Conservation (phyloP, 2,797 vertebrate species). For the Rhyacichthys aspro region DNA sequence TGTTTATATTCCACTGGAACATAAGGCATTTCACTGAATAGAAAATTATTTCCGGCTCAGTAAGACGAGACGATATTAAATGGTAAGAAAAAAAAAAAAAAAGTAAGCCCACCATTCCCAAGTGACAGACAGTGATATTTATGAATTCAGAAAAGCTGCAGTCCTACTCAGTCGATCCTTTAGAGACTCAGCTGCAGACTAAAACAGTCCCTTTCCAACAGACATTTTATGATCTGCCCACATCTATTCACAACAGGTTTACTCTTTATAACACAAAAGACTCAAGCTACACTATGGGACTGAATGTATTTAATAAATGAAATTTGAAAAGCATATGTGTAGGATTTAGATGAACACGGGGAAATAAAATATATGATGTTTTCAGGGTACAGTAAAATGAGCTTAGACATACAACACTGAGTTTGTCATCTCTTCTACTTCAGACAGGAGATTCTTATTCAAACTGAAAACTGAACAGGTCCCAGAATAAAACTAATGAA, state of each 20-base stretch:
- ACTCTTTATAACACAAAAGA: not conserved
- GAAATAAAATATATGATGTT: too few relatives aligned
- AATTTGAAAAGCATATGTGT: too few relatives aligned
- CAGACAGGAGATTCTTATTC: too few relatives aligned
- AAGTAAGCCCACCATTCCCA: constrained; percentile 3
- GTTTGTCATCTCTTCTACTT: too few relatives aligned
- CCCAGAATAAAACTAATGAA: too few relatives aligned
- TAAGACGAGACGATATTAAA: constrained; percentile 9
- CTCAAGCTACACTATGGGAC: too few relatives aligned
- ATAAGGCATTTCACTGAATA: constrained; percentile 17
- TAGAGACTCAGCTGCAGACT: not conserved
- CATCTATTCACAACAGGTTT: not conserved
- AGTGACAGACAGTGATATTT: constrained; percentile 15
- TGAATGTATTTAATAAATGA: not conserved
- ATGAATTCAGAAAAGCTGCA: constrained; percentile 6
- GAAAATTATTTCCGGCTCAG: constrained; percentile 22
- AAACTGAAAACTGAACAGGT: too few relatives aligned
- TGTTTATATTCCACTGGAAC: constrained; percentile 17
- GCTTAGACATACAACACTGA: too few relatives aligned
- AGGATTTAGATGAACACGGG: too few relatives aligned
- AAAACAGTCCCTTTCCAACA: not conserved
- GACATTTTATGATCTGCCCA: not conserved
- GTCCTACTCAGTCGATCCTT: constrained; percentile 1
- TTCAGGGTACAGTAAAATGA: too few relatives aligned
- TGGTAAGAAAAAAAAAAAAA: constrained; percentile 15